Conservation (phyloP, 2,797 vertebrate genomes). For the Limosa lapponica region DNA sequence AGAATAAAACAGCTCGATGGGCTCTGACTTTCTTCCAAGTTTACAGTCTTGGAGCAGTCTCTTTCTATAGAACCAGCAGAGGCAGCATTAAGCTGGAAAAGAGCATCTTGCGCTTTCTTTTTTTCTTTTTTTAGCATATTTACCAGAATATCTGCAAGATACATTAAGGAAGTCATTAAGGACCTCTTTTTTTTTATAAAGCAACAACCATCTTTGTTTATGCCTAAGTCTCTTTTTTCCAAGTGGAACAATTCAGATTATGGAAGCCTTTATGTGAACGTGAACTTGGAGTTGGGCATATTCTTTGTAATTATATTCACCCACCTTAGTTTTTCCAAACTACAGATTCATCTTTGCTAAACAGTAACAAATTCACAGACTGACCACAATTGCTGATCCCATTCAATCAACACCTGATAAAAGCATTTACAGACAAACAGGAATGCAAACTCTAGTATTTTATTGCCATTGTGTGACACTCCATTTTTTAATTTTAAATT, state of each 20-base stretch:
- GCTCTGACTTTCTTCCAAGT: neutral
- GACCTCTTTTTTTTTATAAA: neutral
- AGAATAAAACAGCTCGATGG: neutral
- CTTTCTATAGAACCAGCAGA: neutral
- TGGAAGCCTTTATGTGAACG: neutral
- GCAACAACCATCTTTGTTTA: neutral
- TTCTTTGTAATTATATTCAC: neutral
- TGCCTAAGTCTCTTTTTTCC: neutral
- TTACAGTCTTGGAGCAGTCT: neutral
- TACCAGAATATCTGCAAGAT: slow-evolving; percentile 85
- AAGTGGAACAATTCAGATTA: neutral
- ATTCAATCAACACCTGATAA: neutral
- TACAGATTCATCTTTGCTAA: neutral
- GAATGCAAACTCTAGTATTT: neutral
- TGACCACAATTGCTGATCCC: neutral
- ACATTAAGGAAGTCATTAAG: slow-evolving; percentile 74
- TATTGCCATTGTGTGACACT: neutral
- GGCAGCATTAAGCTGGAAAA: slow-evolving; percentile 54
- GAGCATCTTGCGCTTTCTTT: slow-evolving; percentile 79
- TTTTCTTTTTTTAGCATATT: slow-evolving; percentile 92
- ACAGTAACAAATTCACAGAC: neutral
- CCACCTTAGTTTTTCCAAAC: neutral
- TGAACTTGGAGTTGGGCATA: neutral
- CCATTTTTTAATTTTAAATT: neutral
- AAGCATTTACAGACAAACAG: neutral